Evolutionary conservation across 2,797 vertebrate genomes (phyloP), one percentile per base, ranked within the genome.

Genomic region (Anguilla obscura): DNA sequence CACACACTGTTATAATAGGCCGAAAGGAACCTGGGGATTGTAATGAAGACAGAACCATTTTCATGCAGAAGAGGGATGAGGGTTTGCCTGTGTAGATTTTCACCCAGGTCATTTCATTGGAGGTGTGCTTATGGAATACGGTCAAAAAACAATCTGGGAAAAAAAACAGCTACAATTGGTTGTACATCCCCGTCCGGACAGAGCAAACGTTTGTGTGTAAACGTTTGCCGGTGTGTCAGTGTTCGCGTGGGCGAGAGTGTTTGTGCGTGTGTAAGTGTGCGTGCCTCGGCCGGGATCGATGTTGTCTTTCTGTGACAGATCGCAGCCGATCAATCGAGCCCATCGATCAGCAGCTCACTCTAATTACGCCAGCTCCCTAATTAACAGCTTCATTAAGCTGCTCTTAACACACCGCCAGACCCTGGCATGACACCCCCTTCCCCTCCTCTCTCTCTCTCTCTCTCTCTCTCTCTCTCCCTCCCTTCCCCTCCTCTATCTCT

Each of bases 341-440:
- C 93, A 95, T 96, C 91, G 94, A 96, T 95, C 94, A 91, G 92
- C 91, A 18, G 18, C 93, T 94, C 92, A 93, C 92, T 91, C 92
- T 94, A 92, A 92, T 92, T 87, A 93, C 92, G 93, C 93, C 92
- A 92, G 94, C 93, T 93, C 92, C 92, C 95, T 94, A 95, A 95
- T 95, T 95, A 95, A 94, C 93, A 95, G 94, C 95, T 95, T 95
- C 93, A 95, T 95, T 96, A 95, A 94, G 91, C 93, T 93, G 93
- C 93, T 94, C 94, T 85, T 93, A 95, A 94, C 94, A 94, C 93
- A 92, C 94, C 93, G 88, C 92, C 94, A 94, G 92, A 94, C 92
- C 90, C 91, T 88, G 90, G 90, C 92, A 89, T 89, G 88, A 91
- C 92, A 90, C 89, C 90, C 91, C 82, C 76, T 89, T 90, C 87